Evolutionary conservation across 2,888 invertebrate genomes (phyloP).

Genomic region (Pammene fasciana): DNA sequence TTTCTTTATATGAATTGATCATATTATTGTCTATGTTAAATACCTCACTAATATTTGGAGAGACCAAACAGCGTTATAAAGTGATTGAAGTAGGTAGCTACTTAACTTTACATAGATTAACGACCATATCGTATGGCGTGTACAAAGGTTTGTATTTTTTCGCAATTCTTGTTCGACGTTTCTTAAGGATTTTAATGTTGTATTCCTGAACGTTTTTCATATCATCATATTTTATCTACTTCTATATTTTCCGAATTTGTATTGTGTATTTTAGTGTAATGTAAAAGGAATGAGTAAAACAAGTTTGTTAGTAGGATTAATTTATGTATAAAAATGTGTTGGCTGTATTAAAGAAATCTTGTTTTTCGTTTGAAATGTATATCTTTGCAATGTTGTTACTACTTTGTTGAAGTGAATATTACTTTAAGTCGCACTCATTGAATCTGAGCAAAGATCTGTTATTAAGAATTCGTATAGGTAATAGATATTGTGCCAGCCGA

Average conservation of each 20-base stretch:
- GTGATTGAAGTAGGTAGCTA: background rate
- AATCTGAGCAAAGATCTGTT: conserved; percentile 67
- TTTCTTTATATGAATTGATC: background rate
- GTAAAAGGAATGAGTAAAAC: conserved; percentile 4
- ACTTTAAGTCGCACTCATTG: conserved; percentile 58
- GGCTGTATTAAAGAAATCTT: conserved; percentile 15
- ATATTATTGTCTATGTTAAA: background rate
- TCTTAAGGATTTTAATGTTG: background rate
- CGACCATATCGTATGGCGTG: background rate
- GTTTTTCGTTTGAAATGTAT: conserved; percentile 46
- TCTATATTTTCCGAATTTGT: conserved; percentile 4
- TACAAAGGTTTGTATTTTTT: background rate
- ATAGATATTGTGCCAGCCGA: conserved; percentile 51
- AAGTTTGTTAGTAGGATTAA: conserved; percentile 14
- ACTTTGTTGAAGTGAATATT: conserved; percentile 44
- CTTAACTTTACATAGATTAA: background rate
- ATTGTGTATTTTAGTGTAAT: conserved; percentile 6
- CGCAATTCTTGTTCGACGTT: conserved; percentile 1
- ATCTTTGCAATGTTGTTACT: conserved; percentile 46
- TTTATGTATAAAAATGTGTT: conserved; percentile 14
- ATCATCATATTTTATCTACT: conserved; percentile 1
- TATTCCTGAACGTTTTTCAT: background rate
- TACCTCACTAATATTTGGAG: background rate
- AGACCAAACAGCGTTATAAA: background rate
- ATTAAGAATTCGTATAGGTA: conserved; percentile 45